Base-by-base conservation (phyloP, 2,113 vertebrate genomes). In the Odocoileus virginianus region DNA sequence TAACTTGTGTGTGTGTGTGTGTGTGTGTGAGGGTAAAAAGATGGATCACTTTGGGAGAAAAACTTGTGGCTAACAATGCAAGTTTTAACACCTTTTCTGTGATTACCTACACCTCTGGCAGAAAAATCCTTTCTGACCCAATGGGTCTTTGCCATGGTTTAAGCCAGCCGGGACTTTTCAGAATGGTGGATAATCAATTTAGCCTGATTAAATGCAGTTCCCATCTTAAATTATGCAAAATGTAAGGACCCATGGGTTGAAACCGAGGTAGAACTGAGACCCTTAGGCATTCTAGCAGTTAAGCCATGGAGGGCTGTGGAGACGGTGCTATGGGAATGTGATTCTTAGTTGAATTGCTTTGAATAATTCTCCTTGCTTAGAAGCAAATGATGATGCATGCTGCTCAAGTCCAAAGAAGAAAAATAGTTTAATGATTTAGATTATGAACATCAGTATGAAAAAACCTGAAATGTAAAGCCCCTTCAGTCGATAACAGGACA, bases 401-500 rank as follows among this genome's bases (percentile, higher is more conserved):
- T 98, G 90, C 84, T 97, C 85, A 98, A 98, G 97, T 98, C 96
- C 97, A 94, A 93, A 97, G 96, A 94, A 98, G 98, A 98, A 99
- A 98, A 98, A 98, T 98, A 96, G 95, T 97, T 97, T 96, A 98
- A 98, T 98, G 97, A 99, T 98, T 97, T 95, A 98, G 97, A 98
- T 98, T 99, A 98, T 98, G 98, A 98, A 97, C 95, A 97, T 95
- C 36, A 89, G 54, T 95, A 91, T 90, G 74, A 84, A 97, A 96
- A 94, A 54, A 50, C 86, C 97, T 98, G 94, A 98, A 98, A 99
- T 87, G 47, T 98, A 98, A 98, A 98, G 84, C 96, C 97, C 97
- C 97, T 98, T 98, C 98, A 98, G 99, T 99, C 87, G 98, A 99
- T 99, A 99, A 99, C 99, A 99, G 98, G 99, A 99, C 98, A 99